Evolutionary conservation across 2,113 vertebrate genomes (phyloP).

Genomic region (Rhynchomys soricoides): DNA sequence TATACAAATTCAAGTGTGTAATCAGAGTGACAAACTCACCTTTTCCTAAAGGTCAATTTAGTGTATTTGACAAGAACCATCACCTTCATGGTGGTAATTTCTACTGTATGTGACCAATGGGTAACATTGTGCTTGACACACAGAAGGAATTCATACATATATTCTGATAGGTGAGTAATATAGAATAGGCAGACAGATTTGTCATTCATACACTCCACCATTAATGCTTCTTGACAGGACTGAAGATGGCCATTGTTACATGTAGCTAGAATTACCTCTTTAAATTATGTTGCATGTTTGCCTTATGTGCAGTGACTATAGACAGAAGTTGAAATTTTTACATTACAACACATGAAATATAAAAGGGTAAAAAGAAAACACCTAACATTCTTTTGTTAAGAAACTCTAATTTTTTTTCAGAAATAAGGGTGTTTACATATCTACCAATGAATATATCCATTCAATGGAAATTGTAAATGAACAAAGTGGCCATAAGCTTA

Average conservation of each 20-base stretch:
- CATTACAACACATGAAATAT: background rate
- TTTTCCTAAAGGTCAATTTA: background rate
- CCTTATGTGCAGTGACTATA: background rate
- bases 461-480: background rate
- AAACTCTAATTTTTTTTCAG: background rate
- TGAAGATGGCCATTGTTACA: background rate
- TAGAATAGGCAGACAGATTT: background rate
- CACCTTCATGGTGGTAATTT: background rate
- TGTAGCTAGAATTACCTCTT: background rate
- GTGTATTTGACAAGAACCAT: background rate
- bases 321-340: background rate
- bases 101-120: background rate
- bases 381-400: background rate
- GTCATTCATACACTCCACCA: background rate
- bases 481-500: background rate
- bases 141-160: background rate
- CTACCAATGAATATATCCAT: background rate
- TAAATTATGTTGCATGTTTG: background rate
- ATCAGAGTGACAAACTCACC: background rate
- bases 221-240: background rate
- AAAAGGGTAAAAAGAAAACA: background rate
- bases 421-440: background rate
- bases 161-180: background rate
- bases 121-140: background rate
- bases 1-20: background rate